Percentiles rank a stretch among this genome's conserved stretches.
phyloP scores from a whole-genome alignment of 2,797 vertebrate species.

The Sebastes melanostomus region DNA sequence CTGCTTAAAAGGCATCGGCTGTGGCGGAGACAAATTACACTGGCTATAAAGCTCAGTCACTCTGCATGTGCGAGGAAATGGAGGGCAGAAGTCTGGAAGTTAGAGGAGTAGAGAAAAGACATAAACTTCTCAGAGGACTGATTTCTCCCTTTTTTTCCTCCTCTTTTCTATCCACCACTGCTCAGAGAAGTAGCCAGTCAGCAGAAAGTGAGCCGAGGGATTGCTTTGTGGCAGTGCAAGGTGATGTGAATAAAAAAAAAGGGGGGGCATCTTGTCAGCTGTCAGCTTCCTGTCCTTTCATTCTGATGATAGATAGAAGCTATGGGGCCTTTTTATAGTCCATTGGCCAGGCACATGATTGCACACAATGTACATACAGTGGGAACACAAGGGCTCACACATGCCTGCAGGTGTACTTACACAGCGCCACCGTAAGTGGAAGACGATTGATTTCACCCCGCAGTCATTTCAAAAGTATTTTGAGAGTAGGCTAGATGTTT shows the following conservation, averaged over 20 bases:
- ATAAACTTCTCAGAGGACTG: slow-evolving; percentile 52
- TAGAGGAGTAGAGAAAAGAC: slow-evolving; percentile 25
- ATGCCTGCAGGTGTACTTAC: background rate
- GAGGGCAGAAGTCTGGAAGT: slow-evolving; percentile 19
- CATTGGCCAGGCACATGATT: background rate
- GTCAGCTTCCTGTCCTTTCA: slow-evolving; percentile 52
- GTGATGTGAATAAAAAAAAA: slow-evolving; percentile 36
- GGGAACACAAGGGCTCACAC: background rate
- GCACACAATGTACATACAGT: background rate
- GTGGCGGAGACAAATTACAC: slow-evolving; percentile 37
- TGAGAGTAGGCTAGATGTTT: slow-evolving; percentile 14
- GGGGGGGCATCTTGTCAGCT: slow-evolving; percentile 52
- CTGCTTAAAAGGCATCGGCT: slow-evolving; percentile 38
- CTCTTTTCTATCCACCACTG: slow-evolving; percentile 18
- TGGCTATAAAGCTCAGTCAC: slow-evolving; percentile 25
- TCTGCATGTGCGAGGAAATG: slow-evolving; percentile 14
- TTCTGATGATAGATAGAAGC: slow-evolving; percentile 65
- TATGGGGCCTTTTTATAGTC: slow-evolving; percentile 27
- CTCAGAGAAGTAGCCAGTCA: slow-evolving; percentile 64
- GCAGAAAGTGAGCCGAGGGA: slow-evolving; percentile 63
- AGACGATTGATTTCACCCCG: slow-evolving; percentile 58
- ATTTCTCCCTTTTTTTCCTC: slow-evolving; percentile 6
- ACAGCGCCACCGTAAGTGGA: slow-evolving; percentile 21
- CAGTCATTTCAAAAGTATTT: slow-evolving; percentile 58
- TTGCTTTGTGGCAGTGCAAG: slow-evolving; percentile 48